phyloP scores from a whole-genome alignment of 1,140 invertebrate species.

The Panagrolaimus sp. region DNA sequence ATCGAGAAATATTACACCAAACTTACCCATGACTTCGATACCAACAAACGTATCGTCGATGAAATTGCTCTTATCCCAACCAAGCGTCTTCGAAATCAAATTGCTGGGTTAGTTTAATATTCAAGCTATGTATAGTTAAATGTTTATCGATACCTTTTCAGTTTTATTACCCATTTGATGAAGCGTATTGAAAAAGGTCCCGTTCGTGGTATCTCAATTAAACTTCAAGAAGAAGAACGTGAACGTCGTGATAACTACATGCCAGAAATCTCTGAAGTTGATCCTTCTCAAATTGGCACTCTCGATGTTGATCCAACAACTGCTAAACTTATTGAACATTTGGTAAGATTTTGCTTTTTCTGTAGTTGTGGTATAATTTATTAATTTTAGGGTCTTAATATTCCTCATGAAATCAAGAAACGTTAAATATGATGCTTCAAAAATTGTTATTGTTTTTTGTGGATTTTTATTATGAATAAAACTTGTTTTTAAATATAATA shows the following conservation, averaged over 20 bases:
- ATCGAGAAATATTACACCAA: conserved; percentile 99
- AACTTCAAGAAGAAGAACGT: conserved; percentile 96
- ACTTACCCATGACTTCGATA: conserved; percentile 93
- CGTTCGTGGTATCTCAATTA: conserved; percentile 96
- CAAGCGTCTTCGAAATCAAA: conserved; percentile 93
- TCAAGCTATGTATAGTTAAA: not conserved
- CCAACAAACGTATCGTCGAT: conserved; percentile 97
- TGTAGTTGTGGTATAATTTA: not conserved
- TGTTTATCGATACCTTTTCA: conserved; percentile 60
- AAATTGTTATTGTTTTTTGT: not conserved
- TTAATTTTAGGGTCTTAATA: conserved; percentile 13
- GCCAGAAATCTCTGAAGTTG: conserved; percentile 72
- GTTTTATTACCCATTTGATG: conserved; percentile 98
- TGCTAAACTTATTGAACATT: conserved; percentile 94
- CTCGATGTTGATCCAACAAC: conserved; percentile 94
- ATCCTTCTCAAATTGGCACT: conserved; percentile 84
- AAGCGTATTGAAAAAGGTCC: conserved; percentile 89
- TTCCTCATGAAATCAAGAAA: conserved; percentile 11
- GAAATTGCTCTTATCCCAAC: conserved; percentile 98
- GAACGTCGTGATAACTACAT: conserved; percentile 98
- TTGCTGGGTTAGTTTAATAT: conserved; percentile 75
- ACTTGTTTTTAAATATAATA: too few relatives aligned
- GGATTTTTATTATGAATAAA: too few relatives aligned
- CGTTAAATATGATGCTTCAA: not conserved
- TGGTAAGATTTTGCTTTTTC: conserved; percentile 63